Conservation (phyloP, 1,140 invertebrate species). For the Saxidomus purpurata region DNA sequence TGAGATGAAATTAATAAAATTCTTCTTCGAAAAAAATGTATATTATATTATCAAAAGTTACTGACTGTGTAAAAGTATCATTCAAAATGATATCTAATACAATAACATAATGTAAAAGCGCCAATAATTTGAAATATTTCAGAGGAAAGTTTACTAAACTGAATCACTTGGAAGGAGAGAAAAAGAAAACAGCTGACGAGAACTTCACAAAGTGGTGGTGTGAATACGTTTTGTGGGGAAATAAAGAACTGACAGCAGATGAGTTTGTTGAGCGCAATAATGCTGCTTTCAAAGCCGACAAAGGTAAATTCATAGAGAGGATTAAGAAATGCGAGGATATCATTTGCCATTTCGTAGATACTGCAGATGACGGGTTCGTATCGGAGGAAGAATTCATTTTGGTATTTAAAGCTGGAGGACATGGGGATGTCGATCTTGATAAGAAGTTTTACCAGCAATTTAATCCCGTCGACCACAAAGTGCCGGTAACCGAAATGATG, state of each 20-base stretch:
- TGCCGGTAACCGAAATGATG: neutral
- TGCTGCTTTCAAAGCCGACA: constrained; percentile 21
- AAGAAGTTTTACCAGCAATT: constrained; percentile 4
- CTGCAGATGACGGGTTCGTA: neutral
- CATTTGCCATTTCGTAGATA: neutral
- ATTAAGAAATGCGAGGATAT: neutral
- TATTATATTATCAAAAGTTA: too few species aligned
- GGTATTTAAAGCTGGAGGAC: neutral
- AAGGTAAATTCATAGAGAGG: neutral
- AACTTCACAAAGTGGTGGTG: neutral
- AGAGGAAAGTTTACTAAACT: constrained; percentile 20
- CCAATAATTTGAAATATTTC: neutral
- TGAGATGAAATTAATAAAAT: too few species aligned
- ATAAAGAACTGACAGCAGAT: neutral
- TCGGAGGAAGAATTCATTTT: neutral
- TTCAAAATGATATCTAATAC: too few species aligned
- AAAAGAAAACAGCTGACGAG: neutral
- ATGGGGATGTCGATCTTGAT: neutral
- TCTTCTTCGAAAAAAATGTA: too few species aligned
- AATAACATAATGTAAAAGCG: too few species aligned
- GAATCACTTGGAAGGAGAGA: constrained; percentile 1
- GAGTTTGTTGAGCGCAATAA: neutral
- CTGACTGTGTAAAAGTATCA: too few species aligned
- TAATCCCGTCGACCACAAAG: neutral
- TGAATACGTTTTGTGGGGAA: constrained; percentile 21